Base-by-base conservation (phyloP, 2,797 vertebrate genomes). In the Emydoidea blandingii region DNA sequence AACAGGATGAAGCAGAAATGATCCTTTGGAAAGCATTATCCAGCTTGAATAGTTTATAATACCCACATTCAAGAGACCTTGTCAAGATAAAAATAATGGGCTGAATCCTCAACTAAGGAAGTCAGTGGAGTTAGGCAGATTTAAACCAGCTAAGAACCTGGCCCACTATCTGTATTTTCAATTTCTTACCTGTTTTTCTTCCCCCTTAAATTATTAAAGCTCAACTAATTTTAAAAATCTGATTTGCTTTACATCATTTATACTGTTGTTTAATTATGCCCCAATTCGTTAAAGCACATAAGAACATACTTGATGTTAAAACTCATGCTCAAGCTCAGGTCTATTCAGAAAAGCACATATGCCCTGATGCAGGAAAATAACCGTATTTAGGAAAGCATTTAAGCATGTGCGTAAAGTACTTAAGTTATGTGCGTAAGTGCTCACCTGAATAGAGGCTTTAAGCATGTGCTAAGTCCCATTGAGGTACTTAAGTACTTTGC, bases 391-490 rank as follows among this genome's bases (percentile, higher is more conserved):
- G 37, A 85, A 62, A 72, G 54, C 88, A 44, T 78, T 93, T 82
- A 85, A 92, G 78, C 62, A 78, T 89, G 85, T 31, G 72, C 16
- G 85, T 87, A 91, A 91, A 90, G 29, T 59, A 59, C 57, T 29
- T n/a, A 34, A 83, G 49, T 53, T 37, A 90, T 65, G 23, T 41
- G 21, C 5, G 2, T 11, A 16, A 59, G 41, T 34, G 41, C 59
- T 50, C 94, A 29, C 19, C 83, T 83, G 65, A 94, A 87, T 47
- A 19, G 29, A 93, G 96, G 76, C 93, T 95, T 94, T 93, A 95
- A 94, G 90, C 92, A 56, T 52, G 41, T 85, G 79, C 92, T 27
- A 93, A 92, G 72, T 94, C 25, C 62, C 86, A 54, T n/a, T 92
- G 81, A 92, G 76, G 81, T 89, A 93, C 0, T 0, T 29, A 85